phyloP scores from a whole-genome alignment of 37 sponge, comb jelly and placozoan genomes.

The Aplysina aerophoba region DNA sequence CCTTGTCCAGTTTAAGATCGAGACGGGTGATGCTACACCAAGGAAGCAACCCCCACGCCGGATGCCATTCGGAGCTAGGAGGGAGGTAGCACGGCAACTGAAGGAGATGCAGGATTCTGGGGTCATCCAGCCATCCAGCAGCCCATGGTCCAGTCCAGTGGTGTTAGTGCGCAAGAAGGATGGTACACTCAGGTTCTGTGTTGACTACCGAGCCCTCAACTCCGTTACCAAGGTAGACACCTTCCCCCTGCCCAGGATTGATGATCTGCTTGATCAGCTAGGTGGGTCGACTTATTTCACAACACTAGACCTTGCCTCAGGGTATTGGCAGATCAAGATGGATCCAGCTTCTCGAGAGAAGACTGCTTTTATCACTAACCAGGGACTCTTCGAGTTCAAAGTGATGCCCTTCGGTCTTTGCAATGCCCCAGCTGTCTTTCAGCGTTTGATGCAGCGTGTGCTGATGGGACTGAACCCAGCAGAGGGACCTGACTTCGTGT shows the following conservation, averaged over 20 bases:
- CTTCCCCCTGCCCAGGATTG: conserved; percentile 53
- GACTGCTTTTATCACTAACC: conserved; percentile 25
- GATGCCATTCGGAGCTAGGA: conserved; percentile 43
- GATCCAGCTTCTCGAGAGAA: conserved; percentile 40
- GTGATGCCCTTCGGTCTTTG: conserved; percentile 33
- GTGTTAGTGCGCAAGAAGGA: conserved; percentile 57
- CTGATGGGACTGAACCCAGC: conserved; percentile 37
- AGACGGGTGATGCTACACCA: conserved; percentile 52
- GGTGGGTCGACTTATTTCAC: conserved; percentile 43
- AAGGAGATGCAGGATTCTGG: conserved; percentile 43
- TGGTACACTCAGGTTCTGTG: conserved; percentile 11
- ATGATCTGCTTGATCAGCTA: conserved; percentile 56
- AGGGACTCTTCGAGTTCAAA: conserved; percentile 11
- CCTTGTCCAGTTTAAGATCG: conserved; percentile 35
- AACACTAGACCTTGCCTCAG: conserved; percentile 40
- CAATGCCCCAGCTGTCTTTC: conserved; percentile 54
- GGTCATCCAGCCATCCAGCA: conserved; percentile 33
- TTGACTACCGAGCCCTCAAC: conserved; percentile 45
- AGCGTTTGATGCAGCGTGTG: conserved; percentile 49
- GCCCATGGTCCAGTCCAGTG: conserved; percentile 52
- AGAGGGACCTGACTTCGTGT: conserved; percentile 40
- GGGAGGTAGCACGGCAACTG: conserved; percentile 30
- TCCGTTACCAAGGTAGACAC: conserved; percentile 50
- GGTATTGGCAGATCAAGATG: conserved; percentile 55
- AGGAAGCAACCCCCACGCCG: conserved; percentile 34